Conservation (phyloP, 2,797 vertebrate species). For the Amblyraja radiata region DNA sequence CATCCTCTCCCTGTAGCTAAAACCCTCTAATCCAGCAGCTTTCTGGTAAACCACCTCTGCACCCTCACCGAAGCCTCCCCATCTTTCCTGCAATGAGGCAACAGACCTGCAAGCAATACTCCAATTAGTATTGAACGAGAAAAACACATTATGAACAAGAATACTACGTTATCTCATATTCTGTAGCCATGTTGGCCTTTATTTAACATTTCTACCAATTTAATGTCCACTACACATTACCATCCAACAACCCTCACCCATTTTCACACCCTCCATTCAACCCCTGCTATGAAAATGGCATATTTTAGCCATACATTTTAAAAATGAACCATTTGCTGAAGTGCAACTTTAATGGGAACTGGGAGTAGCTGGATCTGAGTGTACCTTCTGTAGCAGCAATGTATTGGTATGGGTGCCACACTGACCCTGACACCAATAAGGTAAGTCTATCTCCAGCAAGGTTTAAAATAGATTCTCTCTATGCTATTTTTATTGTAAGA, state of each 20-base stretch:
- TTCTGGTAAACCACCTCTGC: too few relatives aligned
- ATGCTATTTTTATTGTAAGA: neutral
- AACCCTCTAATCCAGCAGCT: too few relatives aligned
- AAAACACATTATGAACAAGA: neutral
- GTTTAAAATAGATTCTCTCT: constrained; percentile 17
- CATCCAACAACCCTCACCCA: too few relatives aligned
- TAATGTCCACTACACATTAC: neutral
- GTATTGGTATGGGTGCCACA: neutral
- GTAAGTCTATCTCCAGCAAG: neutral
- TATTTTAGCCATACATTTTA: neutral
- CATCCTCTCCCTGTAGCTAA: too few relatives aligned
- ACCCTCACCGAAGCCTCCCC: too few relatives aligned
- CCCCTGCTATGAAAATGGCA: neutral
- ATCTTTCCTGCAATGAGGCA: too few relatives aligned
- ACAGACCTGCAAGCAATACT: too few relatives aligned
- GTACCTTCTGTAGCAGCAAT: neutral
- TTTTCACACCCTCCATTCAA: too few relatives aligned
- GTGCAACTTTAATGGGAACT: neutral
- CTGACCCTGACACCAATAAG: neutral
- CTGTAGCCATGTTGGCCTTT: neutral
- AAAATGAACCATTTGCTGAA: neutral
- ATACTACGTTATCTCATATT: neutral
- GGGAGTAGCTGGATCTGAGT: neutral
- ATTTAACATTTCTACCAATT: neutral
- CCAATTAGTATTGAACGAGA: too few relatives aligned